Conservation (phyloP, 2,888 invertebrate genomes). For the Mimas tiliae region DNA sequence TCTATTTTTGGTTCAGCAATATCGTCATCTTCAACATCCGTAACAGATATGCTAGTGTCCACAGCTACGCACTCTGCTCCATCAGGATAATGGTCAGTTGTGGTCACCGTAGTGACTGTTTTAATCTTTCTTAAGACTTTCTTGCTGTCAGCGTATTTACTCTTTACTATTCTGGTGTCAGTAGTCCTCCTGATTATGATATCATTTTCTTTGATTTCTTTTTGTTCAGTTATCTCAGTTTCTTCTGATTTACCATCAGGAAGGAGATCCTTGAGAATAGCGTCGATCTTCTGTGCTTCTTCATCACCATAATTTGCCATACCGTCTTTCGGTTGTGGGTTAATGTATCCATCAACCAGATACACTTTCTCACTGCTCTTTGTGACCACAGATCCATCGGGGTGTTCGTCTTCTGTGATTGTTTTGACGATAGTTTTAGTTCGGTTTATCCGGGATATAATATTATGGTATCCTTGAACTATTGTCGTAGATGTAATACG, state of each 20-base stretch:
- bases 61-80: constrained; percentile 47
- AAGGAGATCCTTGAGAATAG: constrained; percentile 40
- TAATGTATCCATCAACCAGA: constrained; percentile 57
- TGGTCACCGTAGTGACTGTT: constrained; percentile 38
- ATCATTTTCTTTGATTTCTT: constrained; percentile 36
- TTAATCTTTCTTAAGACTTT: constrained; percentile 32
- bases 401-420: constrained; percentile 68
- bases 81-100: constrained; percentile 55
- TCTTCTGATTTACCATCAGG: constrained; percentile 31
- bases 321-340: constrained; percentile 8
- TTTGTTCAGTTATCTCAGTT: not conserved
- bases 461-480: constrained; percentile 57
- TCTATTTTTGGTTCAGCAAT: not conserved
- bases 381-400: constrained; percentile 68
- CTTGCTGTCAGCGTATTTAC: constrained; percentile 48
- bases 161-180: constrained; percentile 47
- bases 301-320: constrained; percentile 26
- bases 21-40: constrained; percentile 30
- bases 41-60: constrained; percentile 40
- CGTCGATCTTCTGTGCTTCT: constrained; percentile 30
- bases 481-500: constrained; percentile 60
- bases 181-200: constrained; percentile 44
- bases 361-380: constrained; percentile 70
- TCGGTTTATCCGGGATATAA: constrained; percentile 50
- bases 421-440: constrained; percentile 66